Evolutionary conservation across 2,113 vertebrate species (phyloP).

Genomic region (Neogobius melanostomus): DNA sequence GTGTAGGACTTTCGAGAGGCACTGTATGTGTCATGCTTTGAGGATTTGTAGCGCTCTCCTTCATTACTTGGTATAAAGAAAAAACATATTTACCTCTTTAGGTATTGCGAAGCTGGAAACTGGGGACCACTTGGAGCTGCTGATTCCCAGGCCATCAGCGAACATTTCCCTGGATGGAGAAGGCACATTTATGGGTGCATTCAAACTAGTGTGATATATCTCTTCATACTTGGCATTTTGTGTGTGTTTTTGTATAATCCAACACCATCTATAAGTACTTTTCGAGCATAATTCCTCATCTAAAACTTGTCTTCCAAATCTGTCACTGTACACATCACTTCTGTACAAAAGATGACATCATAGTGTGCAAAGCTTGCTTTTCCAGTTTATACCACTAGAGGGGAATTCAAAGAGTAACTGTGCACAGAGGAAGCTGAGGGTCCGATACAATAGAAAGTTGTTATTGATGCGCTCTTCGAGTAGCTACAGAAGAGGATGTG

Average conservation of each 20-base stretch:
- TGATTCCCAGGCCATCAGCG: constrained; percentile 85
- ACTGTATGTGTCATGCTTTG: constrained; percentile 6
- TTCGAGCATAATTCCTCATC: no score
- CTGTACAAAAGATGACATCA: constrained; percentile 33
- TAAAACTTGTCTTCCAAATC: background rate
- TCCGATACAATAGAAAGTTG: constrained; percentile 21
- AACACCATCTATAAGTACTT: no score
- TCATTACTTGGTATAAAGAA: background rate
- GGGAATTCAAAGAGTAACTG: background rate
- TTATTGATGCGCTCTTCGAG: constrained; percentile 11
- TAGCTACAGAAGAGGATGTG: constrained; percentile 19
- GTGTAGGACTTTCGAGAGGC: background rate
- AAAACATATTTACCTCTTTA: constrained; percentile 55
- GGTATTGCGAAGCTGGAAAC: constrained; percentile 91
- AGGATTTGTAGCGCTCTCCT: constrained; percentile 7
- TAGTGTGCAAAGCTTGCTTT: constrained; percentile 16
- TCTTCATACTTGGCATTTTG: background rate
- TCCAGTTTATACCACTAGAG: constrained; percentile 27
- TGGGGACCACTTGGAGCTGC: constrained; percentile 89
- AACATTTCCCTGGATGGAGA: constrained; percentile 89
- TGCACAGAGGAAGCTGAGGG: background rate
- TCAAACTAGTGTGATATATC: constrained; percentile 84
- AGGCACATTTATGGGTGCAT: constrained; percentile 88
- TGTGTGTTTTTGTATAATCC: background rate
- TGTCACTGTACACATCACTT: constrained; percentile 11